These are phyloP conservation scores for Brachypteracias leptosomus DNA, from an alignment of 2,113 vertebrate species.

Conservation along the genomic window DNA sequence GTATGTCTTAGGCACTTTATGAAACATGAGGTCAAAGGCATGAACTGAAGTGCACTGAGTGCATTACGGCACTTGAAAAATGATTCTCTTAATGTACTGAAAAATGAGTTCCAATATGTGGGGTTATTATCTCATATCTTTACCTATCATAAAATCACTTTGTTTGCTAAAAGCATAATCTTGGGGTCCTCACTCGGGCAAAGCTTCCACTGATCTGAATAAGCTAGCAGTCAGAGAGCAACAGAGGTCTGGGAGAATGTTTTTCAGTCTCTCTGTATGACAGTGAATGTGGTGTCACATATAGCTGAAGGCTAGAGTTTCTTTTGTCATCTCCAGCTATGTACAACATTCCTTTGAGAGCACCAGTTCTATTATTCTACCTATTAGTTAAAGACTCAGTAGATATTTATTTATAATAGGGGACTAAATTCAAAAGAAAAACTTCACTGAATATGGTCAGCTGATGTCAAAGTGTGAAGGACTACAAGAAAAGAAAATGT, in stretches of 20 bases:
- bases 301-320: not conserved
- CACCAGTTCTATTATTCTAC: not conserved
- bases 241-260: not conserved
- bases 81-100: not conserved
- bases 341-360: not conserved
- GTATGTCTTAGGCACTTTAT: conserved; percentile 11
- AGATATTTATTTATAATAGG: not conserved
- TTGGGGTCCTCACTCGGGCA: not conserved
- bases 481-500: not conserved
- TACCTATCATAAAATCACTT: conserved; percentile 5
- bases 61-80: not conserved
- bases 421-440: not conserved
- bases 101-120: not conserved
- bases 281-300: not conserved
- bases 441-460: not conserved
- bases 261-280: not conserved
- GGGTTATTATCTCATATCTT: not conserved
- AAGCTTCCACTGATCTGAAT: not conserved
- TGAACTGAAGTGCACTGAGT: not conserved
- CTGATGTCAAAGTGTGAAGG: not conserved
- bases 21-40: conserved; percentile 29
- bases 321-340: not conserved
- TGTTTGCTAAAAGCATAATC: not conserved
- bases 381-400: not conserved
- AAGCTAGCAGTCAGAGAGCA: not conserved